Base-by-base conservation (phyloP, 1,140 invertebrate genomes). In the Elysia chlorotica region DNA sequence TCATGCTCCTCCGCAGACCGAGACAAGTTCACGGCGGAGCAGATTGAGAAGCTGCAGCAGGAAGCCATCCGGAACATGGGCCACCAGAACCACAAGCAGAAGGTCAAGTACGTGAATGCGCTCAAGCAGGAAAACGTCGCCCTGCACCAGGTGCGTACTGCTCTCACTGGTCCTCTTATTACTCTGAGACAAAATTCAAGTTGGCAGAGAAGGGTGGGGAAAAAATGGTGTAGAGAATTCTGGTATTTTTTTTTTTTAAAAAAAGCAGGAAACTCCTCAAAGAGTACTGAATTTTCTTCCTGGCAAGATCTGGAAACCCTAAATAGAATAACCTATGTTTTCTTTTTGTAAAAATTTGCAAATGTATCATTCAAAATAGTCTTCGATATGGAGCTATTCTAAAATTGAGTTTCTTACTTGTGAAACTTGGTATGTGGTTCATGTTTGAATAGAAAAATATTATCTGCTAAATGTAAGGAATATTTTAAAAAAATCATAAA, bases 41-140 rank as follows among this genome's bases (percentile, higher is more conserved):
- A 71, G 36, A 61, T 71, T 23, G 68, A 71, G 23, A 36, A 48
- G 23, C 37, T 71, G 56, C 59, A 54, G 4, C 36, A 71, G 36
- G 68, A 71, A 36, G 33, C 33, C 35, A 71, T 71, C 25, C 59
- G 33, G 25, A 71, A 71, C 28, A 71, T 71, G 68, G 68, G 68
- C 10, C 68, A 71, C 37, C 68, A 71, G 25, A 71, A 71, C 25
- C 68, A 71, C 28, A 30, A 36, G 3, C 68, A 71, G 36, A 71
- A 71, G 36, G 30, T 71, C 2, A 71, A 71, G 33, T 71, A 71
- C 41, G 35, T 71, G 31, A 33, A 71, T 4, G 62, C 6, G 2
- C 37, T 71, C 25, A 71, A 71, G 36, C 33, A 71, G 36, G 68
- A 71, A 48, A 61, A 71, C 25, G 14, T 71, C 1, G 33, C 33